Evolutionary conservation across 1,140 invertebrate genomes (phyloP).

Genomic region (Temnothorax curvispinosus): DNA sequence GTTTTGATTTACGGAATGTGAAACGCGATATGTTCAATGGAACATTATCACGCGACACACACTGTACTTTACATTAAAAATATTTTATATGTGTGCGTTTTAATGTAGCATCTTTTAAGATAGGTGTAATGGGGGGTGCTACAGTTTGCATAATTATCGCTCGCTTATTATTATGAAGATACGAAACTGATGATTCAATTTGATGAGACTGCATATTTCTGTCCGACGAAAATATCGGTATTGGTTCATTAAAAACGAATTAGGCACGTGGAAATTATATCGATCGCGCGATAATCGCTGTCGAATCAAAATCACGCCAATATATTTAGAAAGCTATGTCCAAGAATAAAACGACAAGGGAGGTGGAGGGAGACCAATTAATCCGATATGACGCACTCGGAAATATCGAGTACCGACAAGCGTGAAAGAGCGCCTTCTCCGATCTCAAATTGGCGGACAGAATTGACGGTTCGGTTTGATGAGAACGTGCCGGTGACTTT

Average conservation of each 20-base stretch:
- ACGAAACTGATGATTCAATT: background rate
- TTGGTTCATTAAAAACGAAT: background rate
- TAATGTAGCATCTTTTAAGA: background rate
- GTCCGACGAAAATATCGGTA: background rate
- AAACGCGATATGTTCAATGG: background rate
- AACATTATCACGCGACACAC: background rate
- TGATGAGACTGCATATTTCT: slow-evolving; percentile 30
- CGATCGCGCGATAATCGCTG: background rate
- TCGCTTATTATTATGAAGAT: background rate
- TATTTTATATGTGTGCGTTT: background rate
- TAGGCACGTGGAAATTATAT: background rate
- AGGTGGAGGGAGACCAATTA: slow-evolving; percentile 21
- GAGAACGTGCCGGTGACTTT: slow-evolving; percentile 30
- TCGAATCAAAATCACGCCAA: slow-evolving; percentile 28
- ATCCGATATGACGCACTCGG: slow-evolving; percentile 14
- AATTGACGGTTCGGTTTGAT: slow-evolving; percentile 58
- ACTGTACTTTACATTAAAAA: background rate
- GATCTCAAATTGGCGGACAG: slow-evolving; percentile 42
- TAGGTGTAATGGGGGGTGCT: background rate
- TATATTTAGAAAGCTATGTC: slow-evolving; percentile 11
- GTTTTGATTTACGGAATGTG: background rate
- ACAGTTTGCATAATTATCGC: background rate
- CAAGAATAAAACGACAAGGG: slow-evolving; percentile 21
- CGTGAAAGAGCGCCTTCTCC: slow-evolving; percentile 28
- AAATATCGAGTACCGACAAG: slow-evolving; percentile 42